Evolutionary conservation across 2,797 vertebrate genomes (phyloP).

Genomic region (Cryptoblepharus egeriae): DNA sequence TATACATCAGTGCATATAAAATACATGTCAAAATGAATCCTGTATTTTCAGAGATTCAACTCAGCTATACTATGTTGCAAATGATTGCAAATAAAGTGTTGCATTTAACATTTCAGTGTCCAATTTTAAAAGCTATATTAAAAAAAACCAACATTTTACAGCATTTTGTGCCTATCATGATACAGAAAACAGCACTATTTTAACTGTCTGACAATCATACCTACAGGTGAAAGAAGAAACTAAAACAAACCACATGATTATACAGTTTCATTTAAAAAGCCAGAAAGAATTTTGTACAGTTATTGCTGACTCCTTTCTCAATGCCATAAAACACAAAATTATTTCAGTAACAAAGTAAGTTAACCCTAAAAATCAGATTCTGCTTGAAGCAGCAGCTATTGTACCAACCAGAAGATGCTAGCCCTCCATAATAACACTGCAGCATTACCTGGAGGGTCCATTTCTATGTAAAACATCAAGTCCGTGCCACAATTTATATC

Average conservation of each 20-base stretch:
- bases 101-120: constrained; percentile 44
- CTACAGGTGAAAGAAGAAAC: constrained; percentile 66
- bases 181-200: constrained; percentile 49
- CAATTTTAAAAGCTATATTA: constrained; percentile 44
- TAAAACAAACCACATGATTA: constrained; percentile 59
- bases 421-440: constrained; percentile 66
- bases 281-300: constrained; percentile 68
- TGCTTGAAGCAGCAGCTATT: constrained; percentile 61
- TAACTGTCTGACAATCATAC: constrained; percentile 44
- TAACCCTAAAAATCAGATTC: constrained; percentile 55
- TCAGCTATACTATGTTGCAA: too few relatives aligned
- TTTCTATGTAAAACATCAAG: constrained; percentile 87
- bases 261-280: constrained; percentile 69
- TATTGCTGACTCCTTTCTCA: constrained; percentile 61
- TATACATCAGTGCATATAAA: neutral
- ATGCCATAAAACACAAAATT: constrained; percentile 59
- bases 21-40: neutral
- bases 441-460: constrained; percentile 83
- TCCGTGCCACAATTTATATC: constrained; percentile 80
- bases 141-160: constrained; percentile 51
- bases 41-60: constrained; percentile 32
- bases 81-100: too few relatives aligned
- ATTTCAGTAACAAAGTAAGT: constrained; percentile 62
- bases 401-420: constrained; percentile 66
- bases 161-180: constrained; percentile 38